Evolutionary conservation across 2,113 vertebrate species (phyloP).

Genomic region (Gymnobelideus leadbeateri): DNA sequence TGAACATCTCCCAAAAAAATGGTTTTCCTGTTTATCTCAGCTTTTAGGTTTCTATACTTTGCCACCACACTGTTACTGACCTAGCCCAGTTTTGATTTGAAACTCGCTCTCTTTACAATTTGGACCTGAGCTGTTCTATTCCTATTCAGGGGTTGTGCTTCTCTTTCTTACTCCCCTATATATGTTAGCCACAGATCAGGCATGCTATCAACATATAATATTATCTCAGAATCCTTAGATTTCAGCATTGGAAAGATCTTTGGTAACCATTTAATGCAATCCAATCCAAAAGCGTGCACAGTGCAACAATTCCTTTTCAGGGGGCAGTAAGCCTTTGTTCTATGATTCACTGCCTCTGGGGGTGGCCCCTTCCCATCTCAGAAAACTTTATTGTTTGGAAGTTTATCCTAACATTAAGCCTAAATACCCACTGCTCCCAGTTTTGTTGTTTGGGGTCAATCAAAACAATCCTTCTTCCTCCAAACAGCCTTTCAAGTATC

Average conservation of each 20-base stretch:
- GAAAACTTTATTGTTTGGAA: not conserved
- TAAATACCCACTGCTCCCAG: not conserved
- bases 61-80: not conserved
- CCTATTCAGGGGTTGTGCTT: not conserved
- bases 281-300: not conserved
- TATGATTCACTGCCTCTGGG: not conserved
- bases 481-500: not conserved
- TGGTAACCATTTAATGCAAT: not conserved
- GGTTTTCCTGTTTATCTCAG: not conserved
- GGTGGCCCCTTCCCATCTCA: not conserved
- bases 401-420: not conserved
- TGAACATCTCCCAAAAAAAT: not conserved
- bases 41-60: not conserved
- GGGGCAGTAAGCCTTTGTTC: not conserved
- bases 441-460: not conserved
- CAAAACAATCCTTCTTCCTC: not conserved
- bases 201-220: not conserved
- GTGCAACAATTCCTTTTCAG: not conserved
- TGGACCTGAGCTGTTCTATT: not conserved
- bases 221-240: not conserved
- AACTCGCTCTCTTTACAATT: not conserved
- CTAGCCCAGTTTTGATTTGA: not conserved
- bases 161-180: not conserved
- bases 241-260: not conserved
- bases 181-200: not conserved